phyloP scores from a whole-genome alignment of 2,888 invertebrate genomes.

The Pollenia labialis region DNA sequence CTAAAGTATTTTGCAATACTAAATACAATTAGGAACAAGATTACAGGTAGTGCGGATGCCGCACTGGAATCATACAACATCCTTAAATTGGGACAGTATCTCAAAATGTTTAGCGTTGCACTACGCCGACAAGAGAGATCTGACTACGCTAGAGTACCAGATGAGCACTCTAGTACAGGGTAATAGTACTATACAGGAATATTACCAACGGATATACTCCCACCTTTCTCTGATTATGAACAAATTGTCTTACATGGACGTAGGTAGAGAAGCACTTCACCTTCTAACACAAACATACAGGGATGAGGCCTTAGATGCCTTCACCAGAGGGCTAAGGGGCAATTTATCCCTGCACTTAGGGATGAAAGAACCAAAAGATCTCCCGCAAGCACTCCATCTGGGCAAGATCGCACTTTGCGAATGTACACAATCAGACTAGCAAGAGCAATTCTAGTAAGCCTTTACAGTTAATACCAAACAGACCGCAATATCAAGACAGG shows the following conservation, averaged over 20 bases:
- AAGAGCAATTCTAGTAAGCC: too few species aligned
- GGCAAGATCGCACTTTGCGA: neutral
- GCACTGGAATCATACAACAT: neutral
- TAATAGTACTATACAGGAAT: slow-evolving; percentile 52
- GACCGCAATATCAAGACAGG: too few species aligned
- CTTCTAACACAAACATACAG: neutral
- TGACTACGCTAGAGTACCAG: slow-evolving; percentile 47
- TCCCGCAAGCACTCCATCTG: neutral
- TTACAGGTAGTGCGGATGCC: neutral
- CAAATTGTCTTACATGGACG: slow-evolving; percentile 19
- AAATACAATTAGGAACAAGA: neutral
- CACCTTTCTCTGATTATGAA: slow-evolving; percentile 13
- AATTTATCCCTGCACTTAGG: neutral
- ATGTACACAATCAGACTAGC: too few species aligned
- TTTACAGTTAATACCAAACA: too few species aligned
- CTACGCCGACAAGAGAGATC: slow-evolving; percentile 60
- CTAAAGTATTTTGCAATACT: neutral
- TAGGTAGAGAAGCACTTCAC: slow-evolving; percentile 11
- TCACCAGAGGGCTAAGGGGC: slow-evolving; percentile 9
- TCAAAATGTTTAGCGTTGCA: slow-evolving; percentile 53
- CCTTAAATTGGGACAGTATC: slow-evolving; percentile 11
- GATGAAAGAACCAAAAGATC: slow-evolving; percentile 17
- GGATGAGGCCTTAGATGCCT: neutral
- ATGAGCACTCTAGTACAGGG: slow-evolving; percentile 59
- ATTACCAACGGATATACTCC: slow-evolving; percentile 46